Conservation (phyloP, 92 coral and sea anemone species). For the Palythoa heliodiscus region DNA sequence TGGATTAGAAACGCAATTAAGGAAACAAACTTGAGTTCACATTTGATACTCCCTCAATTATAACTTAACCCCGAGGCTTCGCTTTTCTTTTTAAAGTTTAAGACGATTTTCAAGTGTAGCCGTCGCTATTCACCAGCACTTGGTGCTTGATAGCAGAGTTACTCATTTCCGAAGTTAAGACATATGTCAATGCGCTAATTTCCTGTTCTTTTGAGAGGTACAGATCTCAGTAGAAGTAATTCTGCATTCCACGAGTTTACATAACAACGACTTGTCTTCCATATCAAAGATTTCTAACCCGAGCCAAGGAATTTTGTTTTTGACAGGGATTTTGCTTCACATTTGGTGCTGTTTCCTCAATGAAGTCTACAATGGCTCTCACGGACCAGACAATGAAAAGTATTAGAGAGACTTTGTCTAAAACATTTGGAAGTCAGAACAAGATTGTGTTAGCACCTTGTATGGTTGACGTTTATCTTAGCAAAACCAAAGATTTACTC, state of each 20-base stretch:
- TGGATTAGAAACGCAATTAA: constrained; percentile 5
- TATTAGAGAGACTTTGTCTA: constrained; percentile 67
- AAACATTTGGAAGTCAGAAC: constrained; percentile 64
- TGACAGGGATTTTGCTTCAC: neutral
- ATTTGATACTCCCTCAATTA: neutral
- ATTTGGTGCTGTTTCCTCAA: constrained; percentile 4
- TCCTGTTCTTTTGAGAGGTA: constrained; percentile 40
- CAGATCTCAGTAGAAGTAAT: constrained; percentile 19
- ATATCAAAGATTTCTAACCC: neutral
- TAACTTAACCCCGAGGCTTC: constrained; percentile 2
- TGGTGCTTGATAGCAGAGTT: constrained; percentile 9
- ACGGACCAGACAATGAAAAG: constrained; percentile 70
- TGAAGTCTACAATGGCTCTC: constrained; percentile 79
- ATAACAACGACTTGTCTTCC: constrained; percentile 25
- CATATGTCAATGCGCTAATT: constrained; percentile 33
- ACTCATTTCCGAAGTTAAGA: constrained; percentile 21
- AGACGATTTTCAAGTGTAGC: constrained; percentile 15
- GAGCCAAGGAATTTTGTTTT: neutral
- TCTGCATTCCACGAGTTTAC: constrained; percentile 22
- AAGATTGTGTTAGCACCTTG: constrained; percentile 92
- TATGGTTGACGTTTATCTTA: constrained; percentile 73
- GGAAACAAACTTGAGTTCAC: neutral
- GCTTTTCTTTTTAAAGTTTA: constrained; percentile 7
- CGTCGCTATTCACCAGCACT: neutral
- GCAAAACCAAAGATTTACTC: constrained; percentile 76